Conservation (phyloP, 1,140 invertebrate genomes). For the Pseudomyrmex cubaensis region DNA sequence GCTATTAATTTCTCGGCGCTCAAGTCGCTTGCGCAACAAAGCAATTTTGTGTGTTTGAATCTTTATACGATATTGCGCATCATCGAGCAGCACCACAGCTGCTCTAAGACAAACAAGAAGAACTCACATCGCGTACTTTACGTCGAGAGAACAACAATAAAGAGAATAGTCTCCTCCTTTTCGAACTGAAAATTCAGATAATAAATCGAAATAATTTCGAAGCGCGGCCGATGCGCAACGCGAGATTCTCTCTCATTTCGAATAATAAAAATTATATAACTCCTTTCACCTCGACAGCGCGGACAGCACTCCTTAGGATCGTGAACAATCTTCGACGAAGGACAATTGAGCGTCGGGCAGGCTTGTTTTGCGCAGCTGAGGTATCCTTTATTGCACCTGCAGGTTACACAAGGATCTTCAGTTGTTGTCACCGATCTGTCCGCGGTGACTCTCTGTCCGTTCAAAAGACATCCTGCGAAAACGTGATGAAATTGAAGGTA, state of each 20-base stretch:
- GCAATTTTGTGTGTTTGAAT: not conserved
- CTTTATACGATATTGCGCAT: conserved; percentile 12
- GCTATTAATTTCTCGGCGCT: conserved; percentile 20
- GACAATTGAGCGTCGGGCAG: conserved; percentile 94
- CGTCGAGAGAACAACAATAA: not conserved
- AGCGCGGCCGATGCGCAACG: not conserved
- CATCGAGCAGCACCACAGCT: too few species aligned
- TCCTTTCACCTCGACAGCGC: conserved; percentile 89
- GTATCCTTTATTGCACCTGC: conserved; percentile 91
- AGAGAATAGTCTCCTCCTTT: not conserved
- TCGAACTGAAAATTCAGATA: not conserved
- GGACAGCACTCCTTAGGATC: conserved; percentile 94
- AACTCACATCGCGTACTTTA: not conserved
- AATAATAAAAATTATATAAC: conserved; percentile 76
- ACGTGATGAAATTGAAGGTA: not conserved
- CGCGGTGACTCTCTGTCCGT: conserved; percentile 88
- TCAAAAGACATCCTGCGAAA: conserved; percentile 90
- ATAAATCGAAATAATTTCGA: conserved; percentile 7
- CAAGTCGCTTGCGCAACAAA: conserved; percentile 16
- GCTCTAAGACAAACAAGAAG: too few species aligned
- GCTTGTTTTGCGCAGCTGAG: conserved; percentile 93
- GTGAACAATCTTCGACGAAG: conserved; percentile 87
- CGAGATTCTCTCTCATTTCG: not conserved
- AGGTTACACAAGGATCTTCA: conserved; percentile 95
- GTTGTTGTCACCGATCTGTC: conserved; percentile 91